Percentiles rank a stretch among this genome's conserved stretches.
Evolutionary conservation across 2,888 invertebrate species (phyloP).

Genomic region (Pogonocherus hispidulus): DNA sequence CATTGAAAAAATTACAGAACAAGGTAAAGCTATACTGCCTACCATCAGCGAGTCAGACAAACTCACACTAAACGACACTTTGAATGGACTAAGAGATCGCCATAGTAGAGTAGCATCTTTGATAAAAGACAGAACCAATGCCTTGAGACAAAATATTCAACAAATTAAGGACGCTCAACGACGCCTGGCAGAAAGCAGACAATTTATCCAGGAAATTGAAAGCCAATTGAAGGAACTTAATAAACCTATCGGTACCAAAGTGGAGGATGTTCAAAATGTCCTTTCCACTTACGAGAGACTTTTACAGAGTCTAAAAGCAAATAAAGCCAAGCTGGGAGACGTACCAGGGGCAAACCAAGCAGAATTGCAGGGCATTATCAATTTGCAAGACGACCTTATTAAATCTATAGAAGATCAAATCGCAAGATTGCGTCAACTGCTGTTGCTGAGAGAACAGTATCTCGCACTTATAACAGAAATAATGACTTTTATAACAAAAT

Average conservation of each 20-base stretch:
- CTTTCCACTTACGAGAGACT: conserved; percentile 84
- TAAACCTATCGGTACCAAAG: conserved; percentile 88
- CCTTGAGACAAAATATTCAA: conserved; percentile 82
- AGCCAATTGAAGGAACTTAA: conserved; percentile 85
- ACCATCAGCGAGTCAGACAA: conserved; percentile 89
- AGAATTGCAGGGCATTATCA: conserved; percentile 83
- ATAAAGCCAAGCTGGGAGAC: conserved; percentile 83
- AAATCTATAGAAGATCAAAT: conserved; percentile 89
- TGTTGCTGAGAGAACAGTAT: conserved; percentile 89
- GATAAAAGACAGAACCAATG: conserved; percentile 82
- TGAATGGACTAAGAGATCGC: conserved; percentile 84
- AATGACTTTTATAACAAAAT: conserved; percentile 87
- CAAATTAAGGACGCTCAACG: conserved; percentile 86
- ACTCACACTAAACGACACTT: conserved; percentile 83
- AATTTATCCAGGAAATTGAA: conserved; percentile 86
- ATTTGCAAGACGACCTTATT: conserved; percentile 89
- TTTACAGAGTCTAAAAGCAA: conserved; percentile 81
- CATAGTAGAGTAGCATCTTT: conserved; percentile 81
- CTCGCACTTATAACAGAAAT: conserved; percentile 89
- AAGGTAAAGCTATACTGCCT: conserved; percentile 84
- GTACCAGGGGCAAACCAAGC: conserved; percentile 83
- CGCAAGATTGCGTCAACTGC: conserved; percentile 82
- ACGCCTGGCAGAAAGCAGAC: conserved; percentile 83
- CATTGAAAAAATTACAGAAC: conserved; percentile 82
- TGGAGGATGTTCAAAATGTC: conserved; percentile 91